These are phyloP conservation scores for Zosterops pallidus DNA, from an alignment of 2,113 vertebrate genomes.

Conservation along the genomic window DNA sequence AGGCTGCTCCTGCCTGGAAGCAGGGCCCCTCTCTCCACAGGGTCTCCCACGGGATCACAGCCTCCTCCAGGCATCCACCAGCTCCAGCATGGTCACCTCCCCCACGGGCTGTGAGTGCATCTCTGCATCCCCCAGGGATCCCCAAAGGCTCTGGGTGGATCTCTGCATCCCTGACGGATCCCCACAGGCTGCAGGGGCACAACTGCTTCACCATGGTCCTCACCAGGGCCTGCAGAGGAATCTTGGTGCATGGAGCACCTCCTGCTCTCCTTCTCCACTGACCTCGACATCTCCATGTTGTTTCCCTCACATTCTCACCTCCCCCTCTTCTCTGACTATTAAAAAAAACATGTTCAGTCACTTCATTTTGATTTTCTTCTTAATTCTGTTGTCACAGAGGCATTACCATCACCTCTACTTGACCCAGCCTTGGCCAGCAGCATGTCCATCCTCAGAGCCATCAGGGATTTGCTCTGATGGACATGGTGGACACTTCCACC, in stretches of 20 bases:
- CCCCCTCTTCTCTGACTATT: too few relatives aligned
- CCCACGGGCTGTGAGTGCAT: fast-evolving
- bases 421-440: too few relatives aligned
- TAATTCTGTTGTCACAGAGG: background rate
- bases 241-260: background rate
- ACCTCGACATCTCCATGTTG: background rate
- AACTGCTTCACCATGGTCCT: background rate
- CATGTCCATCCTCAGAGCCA: too few relatives aligned
- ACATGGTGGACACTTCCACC: background rate
- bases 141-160: too few relatives aligned
- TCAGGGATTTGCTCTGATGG: background rate
- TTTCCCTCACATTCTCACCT: background rate
- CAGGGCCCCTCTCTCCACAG: too few relatives aligned
- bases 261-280: background rate
- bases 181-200: background rate
- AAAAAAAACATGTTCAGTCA: too few relatives aligned
- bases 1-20: background rate
- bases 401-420: too few relatives aligned
- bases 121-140: background rate
- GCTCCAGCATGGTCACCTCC: fast-evolving
- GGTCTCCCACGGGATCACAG: background rate
- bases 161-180: background rate
- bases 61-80: background rate
- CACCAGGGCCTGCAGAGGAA: background rate
- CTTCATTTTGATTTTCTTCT: background rate